phyloP scores from a whole-genome alignment of 2,113 vertebrate genomes.

The Xenopus borealis region DNA sequence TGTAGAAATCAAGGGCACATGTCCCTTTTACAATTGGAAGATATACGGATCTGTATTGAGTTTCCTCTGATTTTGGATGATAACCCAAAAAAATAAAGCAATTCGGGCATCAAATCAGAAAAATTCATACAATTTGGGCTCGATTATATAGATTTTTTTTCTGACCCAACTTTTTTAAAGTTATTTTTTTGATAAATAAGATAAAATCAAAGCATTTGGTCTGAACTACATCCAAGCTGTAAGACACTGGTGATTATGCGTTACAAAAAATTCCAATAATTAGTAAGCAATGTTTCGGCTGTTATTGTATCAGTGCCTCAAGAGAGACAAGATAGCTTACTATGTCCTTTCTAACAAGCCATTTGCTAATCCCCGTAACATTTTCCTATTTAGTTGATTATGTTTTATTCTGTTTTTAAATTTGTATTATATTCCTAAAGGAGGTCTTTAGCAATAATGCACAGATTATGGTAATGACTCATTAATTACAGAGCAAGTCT shows the following conservation, averaged over 20 bases:
- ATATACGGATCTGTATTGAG: no score
- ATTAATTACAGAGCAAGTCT: slow-evolving; percentile 73
- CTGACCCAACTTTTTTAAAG: no score
- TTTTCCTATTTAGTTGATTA: slow-evolving; percentile 62
- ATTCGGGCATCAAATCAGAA: no score
- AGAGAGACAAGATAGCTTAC: slow-evolving; percentile 57
- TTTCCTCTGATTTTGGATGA: no score
- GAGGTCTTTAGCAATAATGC: slow-evolving; percentile 78
- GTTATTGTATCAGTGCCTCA: slow-evolving; percentile 57
- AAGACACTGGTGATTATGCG: slow-evolving; percentile 39
- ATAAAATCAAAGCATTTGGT: slow-evolving; percentile 41
- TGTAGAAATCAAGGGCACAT: no score
- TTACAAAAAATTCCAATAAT: slow-evolving; percentile 51
- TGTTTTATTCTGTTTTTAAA: slow-evolving; percentile 65
- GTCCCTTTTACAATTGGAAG: no score
- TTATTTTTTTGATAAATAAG: no score
- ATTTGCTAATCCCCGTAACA: slow-evolving; percentile 68
- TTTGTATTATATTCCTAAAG: slow-evolving; percentile 80
- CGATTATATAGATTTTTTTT: no score
- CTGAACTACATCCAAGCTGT: slow-evolving; percentile 49
- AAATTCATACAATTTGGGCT: no score
- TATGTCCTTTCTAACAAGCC: slow-evolving; percentile 63
- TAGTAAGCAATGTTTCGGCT: slow-evolving; percentile 52
- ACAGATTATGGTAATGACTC: slow-evolving; percentile 86
- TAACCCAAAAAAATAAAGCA: no score